These are phyloP conservation scores for Strix uralensis DNA, from an alignment of 2,113 vertebrate species.

Conservation along the genomic window DNA sequence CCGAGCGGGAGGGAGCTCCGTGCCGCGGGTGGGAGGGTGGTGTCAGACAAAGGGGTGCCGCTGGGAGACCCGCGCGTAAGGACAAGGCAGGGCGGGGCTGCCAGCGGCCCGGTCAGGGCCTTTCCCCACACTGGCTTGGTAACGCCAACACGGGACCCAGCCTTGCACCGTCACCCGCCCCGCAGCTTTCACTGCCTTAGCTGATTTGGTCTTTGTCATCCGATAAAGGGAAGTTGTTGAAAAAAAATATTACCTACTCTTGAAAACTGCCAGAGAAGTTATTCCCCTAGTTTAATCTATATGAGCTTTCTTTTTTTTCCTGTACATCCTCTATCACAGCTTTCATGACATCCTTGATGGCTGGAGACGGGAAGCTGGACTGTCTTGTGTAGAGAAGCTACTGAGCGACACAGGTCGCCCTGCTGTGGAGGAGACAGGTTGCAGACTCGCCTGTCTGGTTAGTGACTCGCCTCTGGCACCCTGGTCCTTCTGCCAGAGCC, in stretches of 20 bases:
- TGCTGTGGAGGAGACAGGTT: background rate
- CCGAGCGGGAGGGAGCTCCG: background rate
- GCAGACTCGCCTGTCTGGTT: background rate
- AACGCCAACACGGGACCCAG: background rate
- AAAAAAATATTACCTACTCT: rapidly evolving
- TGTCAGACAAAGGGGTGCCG: background rate
- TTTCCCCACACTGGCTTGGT: background rate
- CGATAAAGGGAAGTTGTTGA: background rate
- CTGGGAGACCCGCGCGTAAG: background rate
- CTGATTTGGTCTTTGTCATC: background rate
- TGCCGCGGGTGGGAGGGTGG: background rate
- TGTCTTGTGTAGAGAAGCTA: background rate
- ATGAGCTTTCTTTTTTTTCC: background rate
- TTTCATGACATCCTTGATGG: background rate
- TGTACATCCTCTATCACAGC: background rate
- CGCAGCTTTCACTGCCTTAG: background rate
- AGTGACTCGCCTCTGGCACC: background rate
- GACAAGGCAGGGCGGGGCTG: background rate
- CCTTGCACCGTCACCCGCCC: background rate
- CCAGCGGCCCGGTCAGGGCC: background rate
- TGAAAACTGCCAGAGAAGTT: background rate
- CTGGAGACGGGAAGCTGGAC: background rate
- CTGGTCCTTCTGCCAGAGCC: background rate
- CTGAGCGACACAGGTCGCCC: background rate
- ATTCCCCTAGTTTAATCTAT: background rate